Evolutionary conservation across 1,140 invertebrate genomes (phyloP).

Genomic region (Zaprionus inermis): DNA sequence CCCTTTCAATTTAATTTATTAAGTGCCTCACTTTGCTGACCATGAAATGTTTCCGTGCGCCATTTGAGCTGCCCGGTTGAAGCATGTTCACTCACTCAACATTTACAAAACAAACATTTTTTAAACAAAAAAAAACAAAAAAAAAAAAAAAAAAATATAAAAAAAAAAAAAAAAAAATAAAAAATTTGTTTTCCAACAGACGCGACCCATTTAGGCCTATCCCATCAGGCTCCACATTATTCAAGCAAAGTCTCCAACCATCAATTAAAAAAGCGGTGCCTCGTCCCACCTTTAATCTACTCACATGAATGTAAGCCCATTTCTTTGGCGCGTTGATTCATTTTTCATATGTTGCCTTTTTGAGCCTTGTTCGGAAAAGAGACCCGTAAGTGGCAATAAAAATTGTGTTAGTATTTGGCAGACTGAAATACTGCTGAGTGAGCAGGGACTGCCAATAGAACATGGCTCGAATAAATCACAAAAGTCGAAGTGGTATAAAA

Average conservation of each 20-base stretch:
- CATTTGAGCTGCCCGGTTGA: background rate
- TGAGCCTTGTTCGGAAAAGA: constrained; percentile 26
- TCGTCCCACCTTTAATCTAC: background rate
- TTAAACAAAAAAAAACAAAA: too few species aligned
- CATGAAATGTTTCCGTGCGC: background rate
- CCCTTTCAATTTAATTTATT: constrained; percentile 5
- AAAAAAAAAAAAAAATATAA: too few species aligned
- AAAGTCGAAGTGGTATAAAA: constrained; percentile 38
- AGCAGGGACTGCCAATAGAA: constrained; percentile 1
- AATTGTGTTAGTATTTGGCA: constrained; percentile 39
- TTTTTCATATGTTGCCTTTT: constrained; percentile 35
- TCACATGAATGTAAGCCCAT: constrained; percentile 5
- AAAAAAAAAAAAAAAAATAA: too few species aligned
- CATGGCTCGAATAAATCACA: constrained; percentile 59
- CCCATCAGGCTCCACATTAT: background rate
- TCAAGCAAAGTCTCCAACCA: background rate
- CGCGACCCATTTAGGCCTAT: background rate
- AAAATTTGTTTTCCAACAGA: background rate
- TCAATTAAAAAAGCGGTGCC: constrained; percentile 55
- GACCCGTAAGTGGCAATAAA: constrained; percentile 43
- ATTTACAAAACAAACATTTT: background rate
- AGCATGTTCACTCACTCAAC: background rate
- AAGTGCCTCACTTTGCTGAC: background rate
- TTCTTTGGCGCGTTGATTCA: constrained; percentile 42
- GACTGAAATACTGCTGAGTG: constrained; percentile 9